Percentiles rank a stretch among this genome's conserved stretches.
Evolutionary conservation across 2,113 vertebrate genomes (phyloP).

Genomic region (Eubucco bourcierii): DNA sequence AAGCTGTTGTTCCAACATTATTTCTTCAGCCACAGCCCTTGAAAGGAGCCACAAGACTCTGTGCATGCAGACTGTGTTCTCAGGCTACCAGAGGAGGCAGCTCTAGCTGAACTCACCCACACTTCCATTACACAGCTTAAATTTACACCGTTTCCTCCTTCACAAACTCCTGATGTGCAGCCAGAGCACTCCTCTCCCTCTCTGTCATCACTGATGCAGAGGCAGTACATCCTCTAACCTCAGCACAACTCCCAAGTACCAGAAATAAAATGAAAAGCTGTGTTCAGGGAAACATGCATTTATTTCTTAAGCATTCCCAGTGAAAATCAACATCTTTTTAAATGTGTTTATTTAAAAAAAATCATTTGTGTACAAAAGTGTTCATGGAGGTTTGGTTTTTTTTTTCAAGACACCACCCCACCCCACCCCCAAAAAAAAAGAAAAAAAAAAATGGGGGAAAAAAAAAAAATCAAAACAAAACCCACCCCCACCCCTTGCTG

Average conservation of each 20-base stretch:
- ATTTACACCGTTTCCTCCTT: background rate
- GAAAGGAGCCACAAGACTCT: background rate
- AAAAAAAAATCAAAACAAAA: too few species aligned
- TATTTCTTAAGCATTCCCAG: constrained; percentile 81
- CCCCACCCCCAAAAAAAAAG: constrained; percentile 56
- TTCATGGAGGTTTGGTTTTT: constrained; percentile 71
- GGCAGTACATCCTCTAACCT: background rate
- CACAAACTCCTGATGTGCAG: background rate
- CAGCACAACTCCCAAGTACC: background rate
- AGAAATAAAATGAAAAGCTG: constrained; percentile 70
- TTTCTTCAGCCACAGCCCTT: background rate
- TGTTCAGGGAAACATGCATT: constrained; percentile 78
- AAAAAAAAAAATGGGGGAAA: too few species aligned
- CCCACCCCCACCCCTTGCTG: background rate
- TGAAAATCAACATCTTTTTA: constrained; percentile 81
- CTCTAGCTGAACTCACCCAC: background rate
- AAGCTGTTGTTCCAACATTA: fast-evolving
- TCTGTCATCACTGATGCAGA: background rate
- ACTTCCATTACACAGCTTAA: background rate
- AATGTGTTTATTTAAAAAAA: constrained; percentile 80
- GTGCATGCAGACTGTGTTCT: fast-evolving
- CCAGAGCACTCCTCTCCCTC: background rate
- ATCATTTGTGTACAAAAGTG: constrained; percentile 78
- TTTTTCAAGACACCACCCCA: constrained; percentile 58
- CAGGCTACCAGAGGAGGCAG: background rate